phyloP scores from a whole-genome alignment of 1,140 invertebrate genomes.

The Halotydeus destructor region DNA sequence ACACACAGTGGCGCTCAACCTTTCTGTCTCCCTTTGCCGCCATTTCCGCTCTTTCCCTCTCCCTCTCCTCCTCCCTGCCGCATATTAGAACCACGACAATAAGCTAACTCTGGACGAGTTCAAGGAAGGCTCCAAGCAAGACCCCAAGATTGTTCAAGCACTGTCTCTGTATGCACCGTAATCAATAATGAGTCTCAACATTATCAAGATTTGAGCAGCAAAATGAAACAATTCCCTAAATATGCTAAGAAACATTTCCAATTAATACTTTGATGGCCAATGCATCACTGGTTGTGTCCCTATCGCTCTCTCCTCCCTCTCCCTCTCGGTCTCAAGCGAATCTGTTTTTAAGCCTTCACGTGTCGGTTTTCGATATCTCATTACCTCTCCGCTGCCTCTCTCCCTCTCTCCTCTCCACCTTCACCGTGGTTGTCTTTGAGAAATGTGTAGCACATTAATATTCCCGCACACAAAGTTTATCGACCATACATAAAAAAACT shows the following conservation, averaged over 20 bases:
- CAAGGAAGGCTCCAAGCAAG: slow-evolving; percentile 91
- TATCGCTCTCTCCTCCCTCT: neutral
- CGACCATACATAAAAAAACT: too few species aligned
- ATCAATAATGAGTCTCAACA: neutral
- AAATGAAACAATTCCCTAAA: neutral
- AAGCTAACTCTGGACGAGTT: slow-evolving; percentile 92
- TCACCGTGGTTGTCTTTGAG: too few species aligned
- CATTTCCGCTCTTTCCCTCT: neutral
- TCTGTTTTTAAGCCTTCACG: too few species aligned
- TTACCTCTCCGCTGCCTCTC: too few species aligned
- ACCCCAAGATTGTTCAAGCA: slow-evolving; percentile 90
- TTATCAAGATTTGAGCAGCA: neutral
- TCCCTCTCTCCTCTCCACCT: too few species aligned
- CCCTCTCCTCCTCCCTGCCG: neutral
- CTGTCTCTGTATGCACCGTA: slow-evolving; percentile 29
- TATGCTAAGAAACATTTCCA: neutral
- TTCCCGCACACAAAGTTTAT: too few species aligned
- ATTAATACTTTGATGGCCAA: neutral
- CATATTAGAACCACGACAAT: slow-evolving; percentile 88
- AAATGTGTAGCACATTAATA: too few species aligned
- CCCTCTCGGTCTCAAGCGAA: too few species aligned
- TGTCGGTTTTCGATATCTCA: too few species aligned
- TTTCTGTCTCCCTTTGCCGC: too few species aligned
- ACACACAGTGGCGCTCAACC: too few species aligned
- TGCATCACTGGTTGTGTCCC: neutral